A percentile compares a stretch with the other conserved stretches of the same genome.
These are phyloP conservation scores for Microplitis manilae DNA, from an alignment of 2,888 invertebrate species.

Conservation along the genomic window DNA sequence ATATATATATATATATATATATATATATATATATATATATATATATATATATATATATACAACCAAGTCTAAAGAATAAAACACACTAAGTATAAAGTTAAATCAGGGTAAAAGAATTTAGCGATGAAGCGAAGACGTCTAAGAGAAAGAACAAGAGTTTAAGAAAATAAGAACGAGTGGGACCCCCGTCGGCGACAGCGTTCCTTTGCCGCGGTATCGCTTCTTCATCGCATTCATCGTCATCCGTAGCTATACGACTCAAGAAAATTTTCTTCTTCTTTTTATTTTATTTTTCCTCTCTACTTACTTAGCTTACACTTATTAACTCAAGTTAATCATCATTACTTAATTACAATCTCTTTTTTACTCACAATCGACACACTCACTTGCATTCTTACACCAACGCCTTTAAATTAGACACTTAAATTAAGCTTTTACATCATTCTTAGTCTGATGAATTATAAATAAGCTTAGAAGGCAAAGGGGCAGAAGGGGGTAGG, in stretches of 20 bases:
- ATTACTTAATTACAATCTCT: slow-evolving; percentile 66
- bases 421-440: too few relatives aligned
- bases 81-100: slow-evolving; percentile 4
- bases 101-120: slow-evolving; percentile 1
- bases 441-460: too few relatives aligned
- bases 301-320: slow-evolving; percentile 35
- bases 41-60: slow-evolving; percentile 23
- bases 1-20: slow-evolving; percentile 23
- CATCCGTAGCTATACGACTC: slow-evolving; percentile 42
- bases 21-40: slow-evolving; percentile 20
- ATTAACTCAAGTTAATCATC: slow-evolving; percentile 61
- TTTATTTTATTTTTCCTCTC: slow-evolving; percentile 32
- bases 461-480: too few relatives aligned
- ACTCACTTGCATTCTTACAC: not conserved
- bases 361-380: slow-evolving; percentile 55
- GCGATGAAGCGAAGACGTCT: not conserved
- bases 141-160: slow-evolving; percentile 33
- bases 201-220: slow-evolving; percentile 62
- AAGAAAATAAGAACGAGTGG: slow-evolving; percentile 38
- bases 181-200: slow-evolving; percentile 63
- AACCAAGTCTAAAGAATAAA: slow-evolving; percentile 6
- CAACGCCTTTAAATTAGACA: too few relatives aligned
- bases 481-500: too few relatives aligned
- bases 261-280: not conserved
- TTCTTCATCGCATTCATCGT: slow-evolving; percentile 68